A percentile compares a stretch with the other conserved stretches of the same genome.
Conservation (phyloP, 1,140 invertebrate genomes). For the Colletes gigas region DNA sequence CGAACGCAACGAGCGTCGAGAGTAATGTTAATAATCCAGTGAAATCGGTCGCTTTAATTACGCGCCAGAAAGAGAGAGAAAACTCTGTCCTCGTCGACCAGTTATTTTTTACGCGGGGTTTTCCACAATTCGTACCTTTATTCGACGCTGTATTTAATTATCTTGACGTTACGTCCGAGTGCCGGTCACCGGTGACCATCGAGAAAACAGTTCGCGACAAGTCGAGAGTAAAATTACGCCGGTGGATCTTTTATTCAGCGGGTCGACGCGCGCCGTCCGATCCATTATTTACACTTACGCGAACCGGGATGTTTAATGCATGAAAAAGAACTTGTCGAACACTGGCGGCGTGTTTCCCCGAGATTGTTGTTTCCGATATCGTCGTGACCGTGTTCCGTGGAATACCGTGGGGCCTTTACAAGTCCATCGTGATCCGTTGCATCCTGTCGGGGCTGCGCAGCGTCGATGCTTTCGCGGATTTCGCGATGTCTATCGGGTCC, state of each 20-base stretch:
- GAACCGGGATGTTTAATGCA: slow-evolving; percentile 30
- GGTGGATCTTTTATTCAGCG: slow-evolving; percentile 48
- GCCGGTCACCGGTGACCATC: too few relatives aligned
- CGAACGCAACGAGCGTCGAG: not conserved
- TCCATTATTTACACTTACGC: slow-evolving; percentile 40
- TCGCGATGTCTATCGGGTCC: not conserved
- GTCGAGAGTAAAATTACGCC: slow-evolving; percentile 6
- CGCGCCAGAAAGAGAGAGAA: too few relatives aligned
- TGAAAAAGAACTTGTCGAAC: slow-evolving; percentile 8
- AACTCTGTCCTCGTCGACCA: too few relatives aligned
- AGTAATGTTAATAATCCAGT: slow-evolving; percentile 20
- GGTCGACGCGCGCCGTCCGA: slow-evolving; percentile 1
- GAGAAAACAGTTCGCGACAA: slow-evolving; percentile 11
- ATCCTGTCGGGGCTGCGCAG: too few relatives aligned
- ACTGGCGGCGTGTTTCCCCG: not conserved
- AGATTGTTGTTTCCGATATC: slow-evolving; percentile 6
- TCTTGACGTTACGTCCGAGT: too few relatives aligned
- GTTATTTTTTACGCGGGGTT: too few relatives aligned
- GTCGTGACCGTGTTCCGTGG: not conserved
- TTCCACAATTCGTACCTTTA: too few relatives aligned
- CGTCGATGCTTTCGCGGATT: not conserved
- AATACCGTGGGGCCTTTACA: not conserved
- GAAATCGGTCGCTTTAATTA: slow-evolving; percentile 39
- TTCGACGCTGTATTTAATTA: too few relatives aligned
- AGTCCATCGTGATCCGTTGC: not conserved